phyloP scores from a whole-genome alignment of 1,140 invertebrate genomes.

The Phymastichus coffea region DNA sequence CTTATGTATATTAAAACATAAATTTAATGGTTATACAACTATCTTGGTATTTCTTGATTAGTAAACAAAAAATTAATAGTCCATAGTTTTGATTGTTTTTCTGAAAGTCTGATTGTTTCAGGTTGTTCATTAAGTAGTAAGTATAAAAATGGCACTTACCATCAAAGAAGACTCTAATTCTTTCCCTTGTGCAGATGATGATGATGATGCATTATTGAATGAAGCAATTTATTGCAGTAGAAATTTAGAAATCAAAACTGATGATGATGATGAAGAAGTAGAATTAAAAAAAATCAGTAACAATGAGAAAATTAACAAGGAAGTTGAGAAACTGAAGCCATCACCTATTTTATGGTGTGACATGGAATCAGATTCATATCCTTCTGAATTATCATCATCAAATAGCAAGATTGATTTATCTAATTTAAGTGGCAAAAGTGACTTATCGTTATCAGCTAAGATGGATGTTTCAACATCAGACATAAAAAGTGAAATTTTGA shows the following conservation, averaged over 20 bases:
- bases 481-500: not conserved
- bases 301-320: slow-evolving; percentile 4
- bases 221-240: slow-evolving; percentile 35
- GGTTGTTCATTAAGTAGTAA: too few species aligned
- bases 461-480: not conserved
- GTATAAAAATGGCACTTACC: slow-evolving; percentile 11
- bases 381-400: slow-evolving; percentile 10
- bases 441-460: slow-evolving; percentile 13
- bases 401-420: slow-evolving; percentile 17
- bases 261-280: not conserved
- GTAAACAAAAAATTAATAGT: too few species aligned
- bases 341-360: slow-evolving; percentile 14
- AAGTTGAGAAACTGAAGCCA: not conserved
- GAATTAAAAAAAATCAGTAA: not conserved
- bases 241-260: slow-evolving; percentile 25
- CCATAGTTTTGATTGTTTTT: too few species aligned
- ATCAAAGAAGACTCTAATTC: slow-evolving; percentile 8
- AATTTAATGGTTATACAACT: too few species aligned
- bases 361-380: slow-evolving; percentile 17
- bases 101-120: too few species aligned
- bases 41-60: too few species aligned
- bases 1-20: too few species aligned
- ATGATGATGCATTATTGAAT: slow-evolving; percentile 40
- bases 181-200: slow-evolving; percentile 21
- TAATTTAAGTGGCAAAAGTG: slow-evolving; percentile 6